Evolutionary conservation across 1,140 invertebrate species (phyloP).

Genomic region (Leptopilina clavipes): DNA sequence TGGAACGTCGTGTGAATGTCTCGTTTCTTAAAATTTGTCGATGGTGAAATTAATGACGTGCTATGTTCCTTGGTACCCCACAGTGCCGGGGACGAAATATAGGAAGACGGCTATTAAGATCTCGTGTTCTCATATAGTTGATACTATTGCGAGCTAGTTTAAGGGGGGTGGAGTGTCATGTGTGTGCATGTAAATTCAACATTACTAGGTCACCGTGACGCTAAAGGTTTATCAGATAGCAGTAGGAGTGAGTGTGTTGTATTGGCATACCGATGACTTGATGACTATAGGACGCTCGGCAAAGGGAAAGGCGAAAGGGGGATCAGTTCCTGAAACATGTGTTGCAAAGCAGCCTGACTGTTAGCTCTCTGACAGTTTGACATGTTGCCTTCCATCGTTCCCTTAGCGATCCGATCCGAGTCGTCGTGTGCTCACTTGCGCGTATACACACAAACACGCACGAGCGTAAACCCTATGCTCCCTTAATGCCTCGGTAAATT

Average conservation of each 20-base stretch:
- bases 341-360: conserved; percentile 53
- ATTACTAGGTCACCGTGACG: conserved; percentile 63
- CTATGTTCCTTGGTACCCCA: conserved; percentile 50
- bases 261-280: conserved; percentile 56
- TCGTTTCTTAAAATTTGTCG: background rate
- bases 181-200: conserved; percentile 61
- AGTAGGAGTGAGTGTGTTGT: conserved; percentile 42
- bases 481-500: conserved; percentile 53
- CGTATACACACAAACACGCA: conserved; percentile 32
- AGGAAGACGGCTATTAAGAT: conserved; percentile 59
- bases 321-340: conserved; percentile 49
- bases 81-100: conserved; percentile 51
- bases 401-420: conserved; percentile 39
- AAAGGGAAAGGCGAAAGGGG: conserved; percentile 25
- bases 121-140: conserved; percentile 1
- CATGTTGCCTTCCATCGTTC: conserved; percentile 61
- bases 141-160: background rate
- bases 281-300: conserved; percentile 16
- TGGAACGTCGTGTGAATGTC: background rate
- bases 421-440: conserved; percentile 48
- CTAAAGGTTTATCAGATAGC: conserved; percentile 62
- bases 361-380: conserved; percentile 63
- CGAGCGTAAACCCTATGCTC: conserved; percentile 38
- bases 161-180: conserved; percentile 35
- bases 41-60: conserved; percentile 37